Evolutionary conservation across 2,113 vertebrate species (phyloP), one percentile per base, ranked within the genome.

Genomic region (Aramus guarauna): DNA sequence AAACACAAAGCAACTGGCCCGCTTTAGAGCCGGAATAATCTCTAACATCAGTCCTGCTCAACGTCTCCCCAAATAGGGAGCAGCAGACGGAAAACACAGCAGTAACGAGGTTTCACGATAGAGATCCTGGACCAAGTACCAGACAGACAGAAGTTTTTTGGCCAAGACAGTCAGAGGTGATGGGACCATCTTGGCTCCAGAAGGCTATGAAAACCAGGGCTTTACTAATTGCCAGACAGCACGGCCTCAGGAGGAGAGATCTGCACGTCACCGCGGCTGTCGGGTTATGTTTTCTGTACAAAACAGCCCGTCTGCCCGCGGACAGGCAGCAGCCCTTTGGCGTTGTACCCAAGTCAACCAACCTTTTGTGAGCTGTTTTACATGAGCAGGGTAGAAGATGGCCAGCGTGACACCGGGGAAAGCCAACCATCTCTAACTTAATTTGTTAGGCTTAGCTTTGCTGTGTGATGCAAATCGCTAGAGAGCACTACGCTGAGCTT

Each of bases 401-500:
- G 56, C 36, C 47, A 7, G 52, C 10, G 4, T 47, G 66, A 43
- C 4, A 1, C 67, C n/a, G 9, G 17, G 55, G 60, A 83, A 60
- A 71, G 59, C 63, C 73, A 77, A 5, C n/a, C 37, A 5, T 19
- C 41, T 43, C 80, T 71, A 69, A 83, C 22, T 18, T 12, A 4
- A 24, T n/a, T 29, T 60, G 24, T 39, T 36, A 67, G 68, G 41
- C 50, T 94, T 58, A 45, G 55, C 68, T 91, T 74, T 84, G 50
- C 41, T 80, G 41, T 36, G 50, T 56, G 62, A 47, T 73, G 24
- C 55, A 72, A 21, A 66, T 39, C 43, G 13, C 48, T n/a, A 4
- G 47, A 27, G 62, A 30, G 36, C 9, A 1, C 30, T 21, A 5
- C 0, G 0, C 47, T 76, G 58, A 83, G 48, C 39, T 62, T 59